Evolutionary conservation across 1,140 invertebrate genomes (phyloP).

Genomic region (Drosophila kikkawai): DNA sequence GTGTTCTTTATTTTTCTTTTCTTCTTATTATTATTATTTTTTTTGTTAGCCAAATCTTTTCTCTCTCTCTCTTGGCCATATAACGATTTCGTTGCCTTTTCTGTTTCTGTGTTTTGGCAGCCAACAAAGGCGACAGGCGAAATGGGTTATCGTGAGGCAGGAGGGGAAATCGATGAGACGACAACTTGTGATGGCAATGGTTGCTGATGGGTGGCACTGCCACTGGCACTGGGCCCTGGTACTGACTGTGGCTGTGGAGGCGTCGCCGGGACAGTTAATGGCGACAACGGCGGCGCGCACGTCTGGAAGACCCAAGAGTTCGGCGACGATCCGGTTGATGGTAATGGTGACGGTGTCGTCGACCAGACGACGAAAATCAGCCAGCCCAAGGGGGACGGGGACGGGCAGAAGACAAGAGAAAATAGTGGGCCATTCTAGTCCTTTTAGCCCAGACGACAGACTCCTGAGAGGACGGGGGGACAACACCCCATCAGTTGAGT

Average conservation of each 20-base stretch:
- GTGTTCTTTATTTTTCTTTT: conserved; percentile 42
- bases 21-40: conserved; percentile 24
- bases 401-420: not conserved
- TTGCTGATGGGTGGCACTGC: conserved; percentile 1
- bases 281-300: conserved; percentile 66
- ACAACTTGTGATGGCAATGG: conserved; percentile 43
- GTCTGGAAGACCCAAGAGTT: conserved; percentile 57
- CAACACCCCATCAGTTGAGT: conserved; percentile 13
- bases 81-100: conserved; percentile 46
- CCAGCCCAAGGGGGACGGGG: conserved; percentile 6
- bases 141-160: conserved; percentile 29
- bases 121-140: conserved; percentile 56
- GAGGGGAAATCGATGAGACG: conserved; percentile 64
- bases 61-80: conserved; percentile 9
- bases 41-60: conserved; percentile 42
- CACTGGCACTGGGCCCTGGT: not conserved
- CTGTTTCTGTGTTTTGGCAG: conserved; percentile 55
- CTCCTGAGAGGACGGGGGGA: conserved; percentile 14
- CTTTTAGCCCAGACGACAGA: conserved; percentile 20
- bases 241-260: conserved; percentile 21
- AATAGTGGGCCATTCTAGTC: conserved; percentile 18
- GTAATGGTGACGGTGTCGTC: conserved; percentile 61
- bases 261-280: conserved; percentile 64
- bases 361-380: conserved; percentile 67
- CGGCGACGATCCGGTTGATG: conserved; percentile 41